phyloP scores from a whole-genome alignment of 2,888 invertebrate species.

The Pyrocoelia pectoralis region DNA sequence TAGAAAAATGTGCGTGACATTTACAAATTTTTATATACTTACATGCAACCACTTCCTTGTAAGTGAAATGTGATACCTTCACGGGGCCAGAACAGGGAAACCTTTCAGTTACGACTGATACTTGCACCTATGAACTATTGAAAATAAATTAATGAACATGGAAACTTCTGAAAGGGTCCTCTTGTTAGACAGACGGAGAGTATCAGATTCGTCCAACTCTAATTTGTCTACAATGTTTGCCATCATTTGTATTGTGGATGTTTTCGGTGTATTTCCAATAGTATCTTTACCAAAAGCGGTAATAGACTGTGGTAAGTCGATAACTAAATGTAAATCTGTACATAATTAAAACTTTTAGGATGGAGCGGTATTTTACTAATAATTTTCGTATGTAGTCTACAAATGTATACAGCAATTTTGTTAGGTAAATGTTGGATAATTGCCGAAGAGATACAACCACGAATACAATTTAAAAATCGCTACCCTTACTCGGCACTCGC shows the following conservation, averaged over 20 bases:
- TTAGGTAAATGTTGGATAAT: slow-evolving; percentile 85
- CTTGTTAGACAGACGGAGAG: slow-evolving; percentile 14
- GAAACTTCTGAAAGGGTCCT: slow-evolving; percentile 19
- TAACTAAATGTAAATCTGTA: slow-evolving; percentile 4
- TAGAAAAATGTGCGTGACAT: too few species aligned
- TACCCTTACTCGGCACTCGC: slow-evolving; percentile 88
- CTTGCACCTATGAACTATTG: neutral
- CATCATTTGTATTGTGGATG: slow-evolving; percentile 78
- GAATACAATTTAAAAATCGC: slow-evolving; percentile 62
- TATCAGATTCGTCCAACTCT: neutral
- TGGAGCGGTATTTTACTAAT: slow-evolving; percentile 76
- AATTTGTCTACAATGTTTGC: slow-evolving; percentile 76
- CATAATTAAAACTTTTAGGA: slow-evolving; percentile 59
- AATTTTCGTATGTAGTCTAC: slow-evolving; percentile 70
- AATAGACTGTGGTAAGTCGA: slow-evolving; percentile 78
- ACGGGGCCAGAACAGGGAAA: neutral
- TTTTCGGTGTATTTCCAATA: slow-evolving; percentile 85
- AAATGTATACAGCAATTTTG: slow-evolving; percentile 83
- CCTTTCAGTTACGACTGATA: neutral
- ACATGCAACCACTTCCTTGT: too few species aligned
- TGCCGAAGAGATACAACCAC: slow-evolving; percentile 74
- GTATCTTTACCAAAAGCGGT: slow-evolving; percentile 78
- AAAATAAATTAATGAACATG: slow-evolving; percentile 13
- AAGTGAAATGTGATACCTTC: neutral
- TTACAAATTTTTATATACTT: too few species aligned